Percentiles rank a stretch among this genome's conserved stretches.
These are phyloP conservation scores for Choloepus hoffmanni DNA, from an alignment of 2,113 vertebrate genomes.

Conservation along the genomic window DNA sequence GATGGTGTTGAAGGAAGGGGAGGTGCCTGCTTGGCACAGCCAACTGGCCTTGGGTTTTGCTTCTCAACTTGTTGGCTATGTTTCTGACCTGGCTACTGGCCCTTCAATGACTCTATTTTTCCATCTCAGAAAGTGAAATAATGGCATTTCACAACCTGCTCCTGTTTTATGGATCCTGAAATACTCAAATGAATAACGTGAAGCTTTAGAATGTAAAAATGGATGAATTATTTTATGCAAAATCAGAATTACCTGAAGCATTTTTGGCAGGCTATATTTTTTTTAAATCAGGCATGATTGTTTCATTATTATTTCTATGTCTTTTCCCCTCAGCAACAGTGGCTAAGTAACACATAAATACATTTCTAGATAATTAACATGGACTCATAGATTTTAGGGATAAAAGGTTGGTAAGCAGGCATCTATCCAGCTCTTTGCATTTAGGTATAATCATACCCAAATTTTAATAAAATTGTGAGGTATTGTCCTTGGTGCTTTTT, in stretches of 20 bases:
- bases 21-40: background rate
- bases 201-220: conserved; percentile 26
- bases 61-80: background rate
- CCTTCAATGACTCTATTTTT: background rate
- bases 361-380: background rate
- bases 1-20: background rate
- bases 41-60: background rate
- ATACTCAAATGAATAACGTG: background rate
- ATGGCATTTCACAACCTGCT: background rate
- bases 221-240: background rate
- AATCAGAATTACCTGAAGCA: conserved; percentile 45
- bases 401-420: background rate
- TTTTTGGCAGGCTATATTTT: background rate
- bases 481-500: background rate
- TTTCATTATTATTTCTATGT: conserved; percentile 12
- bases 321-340: background rate
- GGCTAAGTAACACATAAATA: background rate
- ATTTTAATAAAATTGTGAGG: background rate
- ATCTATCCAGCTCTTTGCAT: background rate
- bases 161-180: background rate
- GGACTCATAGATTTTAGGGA: background rate
- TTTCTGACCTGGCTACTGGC: background rate
- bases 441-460: background rate
- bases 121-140: background rate
- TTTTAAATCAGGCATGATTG: background rate